A percentile compares a stretch with the other conserved stretches of the same genome.
phyloP scores from a whole-genome alignment of 2,113 vertebrate species.

The Pyrgilauda ruficollis region DNA sequence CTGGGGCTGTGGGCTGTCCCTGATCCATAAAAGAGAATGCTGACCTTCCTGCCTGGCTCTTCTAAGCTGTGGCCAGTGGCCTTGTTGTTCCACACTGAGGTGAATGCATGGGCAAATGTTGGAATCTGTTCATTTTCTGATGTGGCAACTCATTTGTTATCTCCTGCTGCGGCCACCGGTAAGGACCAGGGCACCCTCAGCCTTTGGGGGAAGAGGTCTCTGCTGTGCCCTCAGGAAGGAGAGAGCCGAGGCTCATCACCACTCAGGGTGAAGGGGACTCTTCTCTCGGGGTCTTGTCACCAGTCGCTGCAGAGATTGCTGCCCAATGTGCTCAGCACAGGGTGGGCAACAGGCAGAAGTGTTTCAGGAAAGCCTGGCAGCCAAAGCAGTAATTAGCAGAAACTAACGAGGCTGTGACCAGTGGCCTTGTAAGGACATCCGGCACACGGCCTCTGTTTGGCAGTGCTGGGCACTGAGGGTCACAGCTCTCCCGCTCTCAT shows the following conservation, averaged over 20 bases:
- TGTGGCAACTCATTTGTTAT: neutral
- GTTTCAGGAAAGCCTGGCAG: neutral
- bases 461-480: neutral
- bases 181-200: neutral
- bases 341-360: neutral
- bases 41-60: neutral
- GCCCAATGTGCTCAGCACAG: neutral
- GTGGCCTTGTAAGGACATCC: rapidly evolving
- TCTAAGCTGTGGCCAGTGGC: neutral
- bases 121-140: neutral
- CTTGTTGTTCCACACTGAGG: neutral
- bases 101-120: neutral
- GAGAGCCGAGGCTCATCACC: neutral
- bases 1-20: neutral
- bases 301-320: neutral
- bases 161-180: neutral
- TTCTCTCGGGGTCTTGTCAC: neutral
- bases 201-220: rapidly evolving
- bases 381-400: neutral
- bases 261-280: neutral
- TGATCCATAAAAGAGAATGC: neutral
- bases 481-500: neutral
- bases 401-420: neutral
- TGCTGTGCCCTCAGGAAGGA: neutral
- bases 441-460: neutral